Conservation (phyloP, 1,140 invertebrate genomes). For the Drosophila ercepeae region DNA sequence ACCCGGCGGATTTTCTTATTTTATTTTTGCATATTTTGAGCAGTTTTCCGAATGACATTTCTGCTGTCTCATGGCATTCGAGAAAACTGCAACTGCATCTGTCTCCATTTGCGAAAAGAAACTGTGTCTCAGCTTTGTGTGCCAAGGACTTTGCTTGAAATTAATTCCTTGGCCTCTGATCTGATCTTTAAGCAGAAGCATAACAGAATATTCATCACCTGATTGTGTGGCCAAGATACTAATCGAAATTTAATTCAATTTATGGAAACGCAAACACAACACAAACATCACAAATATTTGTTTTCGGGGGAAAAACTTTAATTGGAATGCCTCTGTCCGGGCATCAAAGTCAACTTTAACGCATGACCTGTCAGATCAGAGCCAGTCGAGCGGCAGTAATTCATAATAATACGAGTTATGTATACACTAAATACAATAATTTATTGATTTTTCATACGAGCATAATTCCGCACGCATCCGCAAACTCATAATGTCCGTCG, state of each 20-base stretch:
- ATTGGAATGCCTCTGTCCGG: slow-evolving; percentile 53
- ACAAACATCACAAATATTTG: slow-evolving; percentile 42
- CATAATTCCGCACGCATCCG: slow-evolving; percentile 26
- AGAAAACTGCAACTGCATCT: slow-evolving; percentile 26
- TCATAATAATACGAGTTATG: slow-evolving; percentile 68
- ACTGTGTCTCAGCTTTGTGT: slow-evolving; percentile 32
- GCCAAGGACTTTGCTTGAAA: slow-evolving; percentile 55
- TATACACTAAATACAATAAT: slow-evolving; percentile 73
- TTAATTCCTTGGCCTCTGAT: slow-evolving; percentile 47
- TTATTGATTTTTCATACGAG: slow-evolving; percentile 72
- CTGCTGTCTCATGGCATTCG: slow-evolving; percentile 39
- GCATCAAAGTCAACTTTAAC: slow-evolving; percentile 52
- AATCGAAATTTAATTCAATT: slow-evolving; percentile 77
- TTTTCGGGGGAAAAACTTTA: slow-evolving; percentile 44
- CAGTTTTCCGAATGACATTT: slow-evolving; percentile 64
- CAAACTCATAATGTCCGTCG: slow-evolving; percentile 26
- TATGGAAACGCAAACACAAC: slow-evolving; percentile 27
- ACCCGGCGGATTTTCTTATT: slow-evolving; percentile 22
- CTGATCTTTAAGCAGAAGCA: too few species aligned
- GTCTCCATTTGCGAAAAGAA: not conserved
- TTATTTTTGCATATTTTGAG: slow-evolving; percentile 58
- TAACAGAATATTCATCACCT: not conserved
- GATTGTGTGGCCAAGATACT: slow-evolving; percentile 41
- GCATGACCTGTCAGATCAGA: slow-evolving; percentile 25
- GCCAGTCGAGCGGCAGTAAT: slow-evolving; percentile 62